Conservation (phyloP, 2,113 vertebrate genomes). For the Paratilapia polleni region DNA sequence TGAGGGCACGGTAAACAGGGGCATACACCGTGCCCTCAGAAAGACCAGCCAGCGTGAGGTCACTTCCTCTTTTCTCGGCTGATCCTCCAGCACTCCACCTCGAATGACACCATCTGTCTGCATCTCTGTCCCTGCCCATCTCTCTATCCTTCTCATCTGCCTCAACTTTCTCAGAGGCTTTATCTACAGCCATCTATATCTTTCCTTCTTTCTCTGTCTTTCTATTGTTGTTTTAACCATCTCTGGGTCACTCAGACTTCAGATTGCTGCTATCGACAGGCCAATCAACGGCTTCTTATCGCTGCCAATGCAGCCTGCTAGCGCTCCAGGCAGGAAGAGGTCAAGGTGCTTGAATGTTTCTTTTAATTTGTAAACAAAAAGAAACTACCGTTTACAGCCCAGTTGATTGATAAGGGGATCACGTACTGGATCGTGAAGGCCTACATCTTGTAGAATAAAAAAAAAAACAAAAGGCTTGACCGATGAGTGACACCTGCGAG, state of each 20-base stretch:
- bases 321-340: slow-evolving; percentile 54
- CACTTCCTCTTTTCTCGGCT: slow-evolving; percentile 66
- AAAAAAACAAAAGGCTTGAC: slow-evolving; percentile 14
- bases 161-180: slow-evolving; percentile 56
- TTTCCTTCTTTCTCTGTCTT: slow-evolving; percentile 19
- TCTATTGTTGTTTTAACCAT: slow-evolving; percentile 53
- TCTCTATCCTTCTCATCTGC: not conserved
- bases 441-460: not conserved
- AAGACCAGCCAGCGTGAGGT: slow-evolving; percentile 59
- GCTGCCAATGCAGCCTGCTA: slow-evolving; percentile 38
- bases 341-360: slow-evolving; percentile 64
- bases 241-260: slow-evolving; percentile 67
- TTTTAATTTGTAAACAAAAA: slow-evolving; percentile 68
- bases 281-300: slow-evolving; percentile 75
- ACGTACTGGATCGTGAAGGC: slow-evolving; percentile 33
- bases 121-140: slow-evolving; percentile 20
- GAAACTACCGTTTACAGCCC: slow-evolving; percentile 64
- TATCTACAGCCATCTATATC: slow-evolving; percentile 34
- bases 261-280: slow-evolving; percentile 68
- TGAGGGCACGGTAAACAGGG: slow-evolving; percentile 67
- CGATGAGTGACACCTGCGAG: slow-evolving; percentile 63
- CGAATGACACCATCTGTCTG: slow-evolving; percentile 15
- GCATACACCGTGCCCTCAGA: slow-evolving; percentile 53
- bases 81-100: slow-evolving; percentile 28
- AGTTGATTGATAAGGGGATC: slow-evolving; percentile 66